phyloP scores from a whole-genome alignment of 1,140 invertebrate species.

The Mizuhopecten yessoensis region DNA sequence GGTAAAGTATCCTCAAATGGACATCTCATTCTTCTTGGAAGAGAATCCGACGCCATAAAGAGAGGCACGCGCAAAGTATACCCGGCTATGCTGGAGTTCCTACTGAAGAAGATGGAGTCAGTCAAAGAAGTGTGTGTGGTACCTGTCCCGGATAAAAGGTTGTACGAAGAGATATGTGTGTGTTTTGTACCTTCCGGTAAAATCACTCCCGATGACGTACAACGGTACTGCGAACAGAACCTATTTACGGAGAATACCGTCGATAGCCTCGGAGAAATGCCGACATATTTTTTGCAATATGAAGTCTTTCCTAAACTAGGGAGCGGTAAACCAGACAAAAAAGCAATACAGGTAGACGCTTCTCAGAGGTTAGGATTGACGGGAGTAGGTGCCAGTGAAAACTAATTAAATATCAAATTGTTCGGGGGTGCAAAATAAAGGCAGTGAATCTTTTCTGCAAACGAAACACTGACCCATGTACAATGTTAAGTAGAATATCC shows the following conservation, averaged over 20 bases:
- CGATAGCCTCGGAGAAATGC: slow-evolving; percentile 53
- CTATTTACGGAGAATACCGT: not conserved
- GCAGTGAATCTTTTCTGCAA: too few species aligned
- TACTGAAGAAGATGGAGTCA: not conserved
- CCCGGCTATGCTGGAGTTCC: slow-evolving; percentile 49
- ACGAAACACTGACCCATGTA: too few species aligned
- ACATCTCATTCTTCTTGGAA: slow-evolving; percentile 59
- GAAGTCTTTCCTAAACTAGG: slow-evolving; percentile 45
- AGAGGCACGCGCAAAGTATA: slow-evolving; percentile 44
- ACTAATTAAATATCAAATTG: not conserved
- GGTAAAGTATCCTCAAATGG: slow-evolving; percentile 54
- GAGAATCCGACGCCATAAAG: slow-evolving; percentile 58
- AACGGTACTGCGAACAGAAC: slow-evolving; percentile 36
- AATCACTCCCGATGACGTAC: slow-evolving; percentile 17
- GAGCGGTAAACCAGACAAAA: slow-evolving; percentile 50
- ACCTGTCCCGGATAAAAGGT: slow-evolving; percentile 29
- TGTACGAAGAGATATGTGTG: slow-evolving; percentile 49
- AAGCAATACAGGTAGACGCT: slow-evolving; percentile 36
- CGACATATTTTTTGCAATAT: slow-evolving; percentile 50
- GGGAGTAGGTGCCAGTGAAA: not conserved
- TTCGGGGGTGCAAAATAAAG: too few species aligned
- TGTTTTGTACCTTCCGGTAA: slow-evolving; percentile 13
- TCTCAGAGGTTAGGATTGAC: not conserved
- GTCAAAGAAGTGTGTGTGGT: slow-evolving; percentile 34
- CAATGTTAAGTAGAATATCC: too few species aligned